These are phyloP conservation scores for Gadopsis bispinosus DNA, from an alignment of 2,797 vertebrate species.

Conservation along the genomic window DNA sequence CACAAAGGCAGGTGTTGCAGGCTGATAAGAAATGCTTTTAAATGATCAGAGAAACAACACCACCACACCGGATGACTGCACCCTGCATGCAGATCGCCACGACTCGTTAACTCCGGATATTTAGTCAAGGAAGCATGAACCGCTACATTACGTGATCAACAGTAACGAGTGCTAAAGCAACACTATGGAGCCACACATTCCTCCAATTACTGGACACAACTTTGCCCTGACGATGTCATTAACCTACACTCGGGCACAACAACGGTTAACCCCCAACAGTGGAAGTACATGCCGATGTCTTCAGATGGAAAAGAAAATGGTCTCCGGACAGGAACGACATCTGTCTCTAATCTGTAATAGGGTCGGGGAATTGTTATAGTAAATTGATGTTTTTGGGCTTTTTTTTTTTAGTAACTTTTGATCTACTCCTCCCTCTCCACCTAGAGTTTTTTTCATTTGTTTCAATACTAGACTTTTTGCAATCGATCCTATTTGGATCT, in stretches of 20 bases:
- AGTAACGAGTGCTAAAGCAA: background rate
- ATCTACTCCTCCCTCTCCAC: no score
- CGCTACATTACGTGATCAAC: conserved; percentile 6
- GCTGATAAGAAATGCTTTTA: background rate
- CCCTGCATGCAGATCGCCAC: conserved; percentile 11
- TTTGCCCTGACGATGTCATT: conserved; percentile 7
- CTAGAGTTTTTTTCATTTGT: no score
- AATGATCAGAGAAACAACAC: conserved; percentile 1
- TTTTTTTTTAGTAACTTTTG: no score
- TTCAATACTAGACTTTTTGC: no score
- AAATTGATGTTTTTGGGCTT: no score
- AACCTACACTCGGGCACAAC: background rate
- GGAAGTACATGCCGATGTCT: background rate
- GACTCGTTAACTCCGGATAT: conserved; percentile 32
- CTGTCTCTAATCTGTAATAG: background rate
- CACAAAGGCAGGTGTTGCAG: conserved; percentile 27
- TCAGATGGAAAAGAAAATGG: background rate
- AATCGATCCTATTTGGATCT: background rate
- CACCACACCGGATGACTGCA: background rate
- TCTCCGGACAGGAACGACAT: background rate
- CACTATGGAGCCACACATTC: background rate
- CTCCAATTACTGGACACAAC: background rate
- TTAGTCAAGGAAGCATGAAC: conserved; percentile 34
- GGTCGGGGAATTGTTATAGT: no score
- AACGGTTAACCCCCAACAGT: background rate